These are phyloP conservation scores for Glandiceps talaboti DNA, from an alignment of 53 echinoderm and acorn worm genomes.

Conservation along the genomic window DNA sequence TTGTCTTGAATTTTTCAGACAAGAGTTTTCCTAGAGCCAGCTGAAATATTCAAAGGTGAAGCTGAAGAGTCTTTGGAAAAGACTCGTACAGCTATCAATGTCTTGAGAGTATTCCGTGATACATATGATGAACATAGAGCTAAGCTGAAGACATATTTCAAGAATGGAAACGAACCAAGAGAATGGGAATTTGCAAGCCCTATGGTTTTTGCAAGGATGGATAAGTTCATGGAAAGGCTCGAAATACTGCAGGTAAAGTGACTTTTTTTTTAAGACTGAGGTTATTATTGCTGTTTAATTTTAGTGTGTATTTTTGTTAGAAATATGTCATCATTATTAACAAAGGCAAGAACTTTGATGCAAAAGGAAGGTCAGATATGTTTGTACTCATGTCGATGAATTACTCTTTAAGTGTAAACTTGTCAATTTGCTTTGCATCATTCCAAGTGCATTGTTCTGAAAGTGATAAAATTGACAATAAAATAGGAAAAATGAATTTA, in stretches of 20 bases:
- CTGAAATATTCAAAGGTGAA: constrained; percentile 83
- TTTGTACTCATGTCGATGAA: no score
- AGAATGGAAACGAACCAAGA: constrained; percentile 67
- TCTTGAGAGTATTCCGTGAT: constrained; percentile 48
- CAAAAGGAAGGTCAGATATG: no score
- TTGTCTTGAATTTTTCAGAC: constrained; percentile 30
- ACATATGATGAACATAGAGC: constrained; percentile 58
- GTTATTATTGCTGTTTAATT: no score
- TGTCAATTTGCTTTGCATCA: no score
- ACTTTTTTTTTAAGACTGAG: no score
- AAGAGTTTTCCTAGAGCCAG: constrained; percentile 67
- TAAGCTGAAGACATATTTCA: constrained; percentile 96
- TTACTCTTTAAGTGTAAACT: no score
- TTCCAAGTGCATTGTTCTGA: no score
- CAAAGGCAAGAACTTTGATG: no score
- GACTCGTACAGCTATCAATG: constrained; percentile 46
- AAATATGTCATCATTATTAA: no score
- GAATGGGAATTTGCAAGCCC: constrained; percentile 91
- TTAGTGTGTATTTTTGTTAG: no score
- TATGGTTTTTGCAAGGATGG: constrained; percentile 75
- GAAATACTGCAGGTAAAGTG: constrained; percentile 62
- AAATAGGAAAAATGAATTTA: no score
- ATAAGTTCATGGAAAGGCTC: constrained; percentile 59
- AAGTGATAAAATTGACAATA: no score
- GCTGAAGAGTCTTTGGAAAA: constrained; percentile 90